A percentile compares a stretch with the other conserved stretches of the same genome.
These are phyloP conservation scores for Rhorus exstirpatorius DNA, from an alignment of 2,888 invertebrate genomes.

Conservation along the genomic window DNA sequence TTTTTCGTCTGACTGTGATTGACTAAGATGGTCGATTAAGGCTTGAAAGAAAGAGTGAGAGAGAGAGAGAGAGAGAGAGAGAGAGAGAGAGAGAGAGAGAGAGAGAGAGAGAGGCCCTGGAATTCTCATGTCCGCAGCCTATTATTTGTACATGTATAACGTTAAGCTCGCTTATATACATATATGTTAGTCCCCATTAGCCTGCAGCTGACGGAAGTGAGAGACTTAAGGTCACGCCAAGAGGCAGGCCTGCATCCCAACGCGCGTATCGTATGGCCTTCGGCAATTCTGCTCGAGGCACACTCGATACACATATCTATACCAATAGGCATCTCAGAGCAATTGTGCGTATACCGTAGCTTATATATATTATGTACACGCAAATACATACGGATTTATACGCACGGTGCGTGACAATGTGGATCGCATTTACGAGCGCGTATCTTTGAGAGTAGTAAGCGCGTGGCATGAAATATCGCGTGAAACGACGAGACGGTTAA, in stretches of 20 bases:
- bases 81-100: too few relatives aligned
- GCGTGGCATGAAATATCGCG: conserved; percentile 10
- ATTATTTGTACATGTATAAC: neutral
- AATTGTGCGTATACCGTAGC: conserved; percentile 71
- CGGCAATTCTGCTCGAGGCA: conserved; percentile 70
- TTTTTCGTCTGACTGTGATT: neutral
- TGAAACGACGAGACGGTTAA: conserved; percentile 2
- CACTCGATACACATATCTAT: neutral
- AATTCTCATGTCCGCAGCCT: neutral
- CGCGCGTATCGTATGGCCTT: conserved; percentile 80
- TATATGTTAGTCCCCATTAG: conserved; percentile 81
- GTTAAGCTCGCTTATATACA: conserved; percentile 53
- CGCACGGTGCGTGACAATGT: conserved; percentile 49
- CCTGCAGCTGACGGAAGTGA: conserved; percentile 84
- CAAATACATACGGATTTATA: conserved; percentile 1
- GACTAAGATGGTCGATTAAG: conserved; percentile 20
- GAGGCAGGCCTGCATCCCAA: conserved; percentile 82
- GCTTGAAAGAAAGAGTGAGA: neutral
- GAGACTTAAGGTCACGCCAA: conserved; percentile 81
- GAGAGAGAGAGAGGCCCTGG: conserved; percentile 12
- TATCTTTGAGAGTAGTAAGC: neutral
- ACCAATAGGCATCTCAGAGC: conserved; percentile 47
- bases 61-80: neutral
- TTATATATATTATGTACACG: conserved; percentile 2
- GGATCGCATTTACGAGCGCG: conserved; percentile 31